Evolutionary conservation across 2,797 vertebrate genomes (phyloP).

Genomic region (Falco novaeseelandiae): DNA sequence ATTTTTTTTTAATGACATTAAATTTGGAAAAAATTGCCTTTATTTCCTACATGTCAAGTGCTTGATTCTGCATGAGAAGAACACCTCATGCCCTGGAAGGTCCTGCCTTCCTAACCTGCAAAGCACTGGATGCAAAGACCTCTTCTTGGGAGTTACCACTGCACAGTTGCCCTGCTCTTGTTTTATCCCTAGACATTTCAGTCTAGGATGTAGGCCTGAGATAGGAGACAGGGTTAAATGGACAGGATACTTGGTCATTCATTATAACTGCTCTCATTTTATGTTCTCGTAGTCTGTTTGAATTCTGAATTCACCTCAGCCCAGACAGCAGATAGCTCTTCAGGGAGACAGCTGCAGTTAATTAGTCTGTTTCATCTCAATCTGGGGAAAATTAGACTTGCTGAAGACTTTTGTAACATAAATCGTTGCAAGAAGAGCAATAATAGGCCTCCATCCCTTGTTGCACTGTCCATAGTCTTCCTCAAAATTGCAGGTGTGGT

Average conservation of each 20-base stretch:
- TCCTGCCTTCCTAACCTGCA: not conserved
- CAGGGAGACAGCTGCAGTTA: not conserved
- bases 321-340: not conserved
- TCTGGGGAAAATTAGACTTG: not conserved
- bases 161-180: not conserved
- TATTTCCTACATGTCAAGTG: not conserved
- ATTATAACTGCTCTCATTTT: not conserved
- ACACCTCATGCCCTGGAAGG: not conserved
- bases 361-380: not conserved
- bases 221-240: not conserved
- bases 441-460: not conserved
- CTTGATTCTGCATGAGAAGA: not conserved
- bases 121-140: not conserved
- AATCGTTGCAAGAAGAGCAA: not conserved
- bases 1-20: not conserved
- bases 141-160: not conserved
- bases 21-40: not conserved
- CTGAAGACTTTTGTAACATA: not conserved
- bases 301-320: not conserved
- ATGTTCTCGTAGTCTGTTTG: not conserved
- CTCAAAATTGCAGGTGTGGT: not conserved
- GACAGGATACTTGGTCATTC: not conserved
- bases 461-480: not conserved
- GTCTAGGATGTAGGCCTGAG: not conserved
- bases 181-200: not conserved